Evolutionary conservation across 2,113 vertebrate genomes (phyloP), one percentile per base, ranked within the genome.

Genomic region (Ciconia stormi): DNA sequence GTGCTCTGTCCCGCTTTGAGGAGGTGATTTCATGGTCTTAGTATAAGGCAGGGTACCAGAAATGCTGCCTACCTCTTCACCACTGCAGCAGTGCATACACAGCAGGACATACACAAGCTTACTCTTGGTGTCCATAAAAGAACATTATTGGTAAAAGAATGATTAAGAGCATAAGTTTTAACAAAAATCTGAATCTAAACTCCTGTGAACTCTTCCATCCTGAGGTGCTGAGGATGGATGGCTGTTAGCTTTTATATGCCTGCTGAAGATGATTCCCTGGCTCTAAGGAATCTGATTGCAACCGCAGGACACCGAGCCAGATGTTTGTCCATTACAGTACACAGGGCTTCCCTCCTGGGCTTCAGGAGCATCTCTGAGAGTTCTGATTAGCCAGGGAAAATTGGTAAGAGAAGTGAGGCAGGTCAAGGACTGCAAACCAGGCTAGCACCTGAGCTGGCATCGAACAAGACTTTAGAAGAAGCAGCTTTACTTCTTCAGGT

Each of bases 221-320:
- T 36, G 32, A 56, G 9, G 2, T 55, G 20, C 77, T 65, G 67
- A 77, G 52, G 55, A 38, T 89, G 36, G 34, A 19, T 0, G 9
- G 16, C 13, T 71, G 15, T 61, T 47, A 19, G 9, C 29, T 71
- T 69, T 69, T 32, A 3, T 53, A 23, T 0, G 0, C 10, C 32
- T 77, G 63, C 23, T 76, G 5, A 2, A 47, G 38, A 26, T 58
- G 38, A 63, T 58, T 93, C 27, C 4, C 26, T 9, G 9, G 11
- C 34, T 84, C 38, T 78, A n/a, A 84, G 53, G 34, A 36, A 20
- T 56, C 42, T 26, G 19, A 22, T 66, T 81, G 71, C 32, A 76
- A 32, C 50, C 2, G 0, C 0, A 58, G 47, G 30, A 74, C 27
- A 32, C 25, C 1, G 3, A 27, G 27, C 44, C 50, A 58, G 73